These are phyloP conservation scores for Lophius piscatorius DNA, from an alignment of 2,113 vertebrate genomes.

Conservation along the genomic window DNA sequence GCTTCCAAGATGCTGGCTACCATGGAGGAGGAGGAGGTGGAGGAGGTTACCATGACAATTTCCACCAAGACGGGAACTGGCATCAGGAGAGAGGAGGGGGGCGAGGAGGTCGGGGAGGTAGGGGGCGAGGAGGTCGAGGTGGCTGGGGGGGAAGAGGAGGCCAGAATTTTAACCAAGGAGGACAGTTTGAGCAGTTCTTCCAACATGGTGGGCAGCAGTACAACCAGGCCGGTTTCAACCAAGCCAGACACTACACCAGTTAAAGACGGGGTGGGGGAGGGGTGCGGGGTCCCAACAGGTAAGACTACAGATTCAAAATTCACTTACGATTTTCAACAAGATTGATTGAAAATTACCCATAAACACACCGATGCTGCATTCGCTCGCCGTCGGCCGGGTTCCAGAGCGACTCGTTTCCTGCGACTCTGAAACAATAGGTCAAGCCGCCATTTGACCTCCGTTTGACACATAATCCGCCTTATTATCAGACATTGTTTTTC, in stretches of 20 bases:
- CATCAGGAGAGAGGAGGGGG: conserved; percentile 74
- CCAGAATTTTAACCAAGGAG: conserved; percentile 92
- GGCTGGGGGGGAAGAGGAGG: conserved; percentile 91
- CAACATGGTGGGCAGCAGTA: conserved; percentile 98
- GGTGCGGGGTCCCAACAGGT: conserved; percentile 80
- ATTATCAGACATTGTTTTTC: not conserved
- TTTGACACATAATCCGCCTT: not conserved
- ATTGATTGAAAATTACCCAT: too few relatives aligned
- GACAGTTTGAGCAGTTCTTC: conserved; percentile 99
- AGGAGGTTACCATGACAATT: conserved; percentile 78
- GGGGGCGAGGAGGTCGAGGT: conserved; percentile 70
- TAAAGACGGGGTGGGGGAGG: conserved; percentile 80
- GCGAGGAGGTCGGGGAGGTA: conserved; percentile 72
- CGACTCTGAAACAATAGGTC: not conserved
- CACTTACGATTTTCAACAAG: conserved; percentile 4
- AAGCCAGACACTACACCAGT: conserved; percentile 93
- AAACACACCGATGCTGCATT: too few relatives aligned
- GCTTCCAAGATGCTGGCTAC: conserved; percentile 70
- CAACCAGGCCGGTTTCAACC: conserved; percentile 93
- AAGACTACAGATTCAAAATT: conserved; percentile 57
- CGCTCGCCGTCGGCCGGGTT: too few relatives aligned
- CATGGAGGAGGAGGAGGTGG: conserved; percentile 81
- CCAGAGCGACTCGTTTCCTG: conserved; percentile 5
- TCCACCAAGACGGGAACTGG: conserved; percentile 86
- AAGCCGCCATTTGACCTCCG: too few relatives aligned